Conservation (phyloP, 92 coral and sea anemone genomes). For the Phymanthus crucifer region DNA sequence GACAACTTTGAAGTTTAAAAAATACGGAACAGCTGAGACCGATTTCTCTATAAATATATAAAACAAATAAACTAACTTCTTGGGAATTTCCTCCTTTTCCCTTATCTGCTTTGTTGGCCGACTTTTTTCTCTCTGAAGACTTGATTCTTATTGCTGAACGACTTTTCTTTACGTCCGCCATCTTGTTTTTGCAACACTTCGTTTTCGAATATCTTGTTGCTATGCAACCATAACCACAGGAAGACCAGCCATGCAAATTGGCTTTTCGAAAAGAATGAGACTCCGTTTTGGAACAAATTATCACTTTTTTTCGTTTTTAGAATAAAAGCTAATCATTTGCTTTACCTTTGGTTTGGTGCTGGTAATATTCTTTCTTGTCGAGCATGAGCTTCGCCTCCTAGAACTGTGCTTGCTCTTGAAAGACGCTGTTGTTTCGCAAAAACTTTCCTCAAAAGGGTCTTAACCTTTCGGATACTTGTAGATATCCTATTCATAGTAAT, state of each 20-base stretch:
- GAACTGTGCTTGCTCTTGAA: background rate
- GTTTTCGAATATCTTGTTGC: slow-evolving; percentile 53
- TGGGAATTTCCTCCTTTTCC: slow-evolving; percentile 35
- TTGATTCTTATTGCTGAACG: slow-evolving; percentile 85
- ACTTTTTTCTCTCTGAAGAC: slow-evolving; percentile 74
- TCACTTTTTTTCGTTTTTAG: background rate
- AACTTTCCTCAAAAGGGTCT: background rate
- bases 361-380: background rate
- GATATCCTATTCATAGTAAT: no score
- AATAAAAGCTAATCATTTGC: background rate
- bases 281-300: background rate
- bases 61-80: slow-evolving; percentile 45
- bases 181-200: slow-evolving; percentile 39
- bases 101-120: slow-evolving; percentile 57
- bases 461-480: no score
- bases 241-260: background rate
- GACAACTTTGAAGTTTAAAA: background rate
- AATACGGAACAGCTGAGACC: background rate
- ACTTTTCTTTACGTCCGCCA: slow-evolving; percentile 82
- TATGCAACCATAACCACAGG: slow-evolving; percentile 56
- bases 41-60: background rate
- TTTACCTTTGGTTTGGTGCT: background rate
- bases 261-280: background rate
- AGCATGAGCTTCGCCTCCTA: slow-evolving; percentile 8
- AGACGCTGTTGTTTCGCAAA: background rate